These are phyloP conservation scores for Catamblyrhynchus diadema DNA, from an alignment of 2,797 vertebrate genomes.

Conservation along the genomic window DNA sequence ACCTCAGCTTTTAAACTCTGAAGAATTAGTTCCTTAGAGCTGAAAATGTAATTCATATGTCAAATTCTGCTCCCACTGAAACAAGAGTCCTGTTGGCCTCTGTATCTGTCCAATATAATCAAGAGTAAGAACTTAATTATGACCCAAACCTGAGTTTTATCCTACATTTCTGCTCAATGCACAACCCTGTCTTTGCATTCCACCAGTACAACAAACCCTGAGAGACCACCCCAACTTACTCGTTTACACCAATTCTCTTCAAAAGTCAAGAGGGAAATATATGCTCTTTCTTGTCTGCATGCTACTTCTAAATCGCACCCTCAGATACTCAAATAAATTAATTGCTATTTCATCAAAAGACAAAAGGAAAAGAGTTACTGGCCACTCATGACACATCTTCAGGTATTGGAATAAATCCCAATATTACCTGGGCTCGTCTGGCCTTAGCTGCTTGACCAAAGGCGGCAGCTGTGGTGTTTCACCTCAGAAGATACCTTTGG, in stretches of 20 bases:
- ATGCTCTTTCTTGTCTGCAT: neutral
- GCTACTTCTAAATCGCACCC: neutral
- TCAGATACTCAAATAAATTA: neutral
- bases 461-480: no score
- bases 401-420: no score
- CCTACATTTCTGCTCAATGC: neutral
- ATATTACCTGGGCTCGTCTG: no score
- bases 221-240: neutral
- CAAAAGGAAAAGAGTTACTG: neutral
- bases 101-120: neutral
- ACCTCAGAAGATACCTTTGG: no score
- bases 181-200: neutral
- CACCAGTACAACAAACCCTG: neutral
- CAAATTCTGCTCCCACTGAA: neutral
- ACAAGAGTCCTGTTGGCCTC: neutral
- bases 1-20: neutral
- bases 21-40: neutral
- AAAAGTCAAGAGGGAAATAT: neutral
- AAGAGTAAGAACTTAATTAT: neutral
- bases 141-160: neutral
- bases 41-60: neutral
- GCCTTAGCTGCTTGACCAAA: no score
- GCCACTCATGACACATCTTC: neutral
- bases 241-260: neutral
- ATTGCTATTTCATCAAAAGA: neutral